A percentile compares a stretch with the other conserved stretches of the same genome.
phyloP scores from a whole-genome alignment of 2,888 invertebrate genomes.

The Dynastes grantii region DNA sequence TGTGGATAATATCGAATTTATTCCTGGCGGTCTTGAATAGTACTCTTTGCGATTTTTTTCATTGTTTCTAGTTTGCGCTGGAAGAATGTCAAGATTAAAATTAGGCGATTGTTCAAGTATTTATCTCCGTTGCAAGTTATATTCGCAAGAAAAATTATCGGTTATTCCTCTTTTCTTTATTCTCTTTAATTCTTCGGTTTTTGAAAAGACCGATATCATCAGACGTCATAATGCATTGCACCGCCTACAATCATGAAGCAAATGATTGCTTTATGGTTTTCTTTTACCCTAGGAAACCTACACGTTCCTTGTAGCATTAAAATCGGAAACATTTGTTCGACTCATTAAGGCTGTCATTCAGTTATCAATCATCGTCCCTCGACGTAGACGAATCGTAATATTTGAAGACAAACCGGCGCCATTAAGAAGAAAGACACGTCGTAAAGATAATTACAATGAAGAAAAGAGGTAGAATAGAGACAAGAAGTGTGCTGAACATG shows the following conservation, averaged over 20 bases:
- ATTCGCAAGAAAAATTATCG: no score
- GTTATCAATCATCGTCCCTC: slow-evolving; percentile 21
- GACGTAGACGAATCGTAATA: slow-evolving; percentile 2
- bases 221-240: slow-evolving; percentile 11
- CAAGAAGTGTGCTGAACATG: not conserved
- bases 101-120: no score
- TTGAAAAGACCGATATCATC: not conserved
- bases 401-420: not conserved
- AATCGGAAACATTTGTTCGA: slow-evolving; percentile 28
- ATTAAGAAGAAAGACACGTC: slow-evolving; percentile 7
- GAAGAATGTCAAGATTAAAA: no score
- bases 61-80: not conserved
- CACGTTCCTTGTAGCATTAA: slow-evolving; percentile 15
- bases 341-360: slow-evolving; percentile 20
- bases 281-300: slow-evolving; percentile 4
- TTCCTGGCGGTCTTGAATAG: not conserved
- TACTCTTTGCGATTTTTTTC: not conserved
- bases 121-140: no score
- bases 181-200: not conserved
- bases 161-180: not conserved
- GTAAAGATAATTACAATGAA: slow-evolving; percentile 15
- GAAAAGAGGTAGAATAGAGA: not conserved
- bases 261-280: slow-evolving; percentile 29
- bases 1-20: slow-evolving; percentile 31
- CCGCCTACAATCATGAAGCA: slow-evolving; percentile 24